A percentile compares a stretch with the other conserved stretches of the same genome.
phyloP scores from a whole-genome alignment of 2,888 invertebrate species.

The Hypsopygia costalis region DNA sequence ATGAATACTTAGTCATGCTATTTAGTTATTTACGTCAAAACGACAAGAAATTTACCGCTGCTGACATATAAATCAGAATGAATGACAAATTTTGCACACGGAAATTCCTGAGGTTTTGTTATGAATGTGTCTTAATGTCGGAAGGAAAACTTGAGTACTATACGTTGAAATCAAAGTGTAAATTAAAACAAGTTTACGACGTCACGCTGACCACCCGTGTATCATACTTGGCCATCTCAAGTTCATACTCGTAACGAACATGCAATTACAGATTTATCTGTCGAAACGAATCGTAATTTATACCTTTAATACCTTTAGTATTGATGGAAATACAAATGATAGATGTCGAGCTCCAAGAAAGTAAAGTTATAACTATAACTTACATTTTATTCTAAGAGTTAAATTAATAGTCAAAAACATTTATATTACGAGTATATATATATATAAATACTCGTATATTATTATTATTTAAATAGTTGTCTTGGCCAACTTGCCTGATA shows the following conservation, averaged over 20 bases:
- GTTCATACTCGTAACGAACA: background rate
- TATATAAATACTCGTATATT: no score
- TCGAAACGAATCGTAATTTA: background rate
- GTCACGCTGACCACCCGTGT: background rate
- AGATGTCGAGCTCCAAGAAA: no score
- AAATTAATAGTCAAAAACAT: no score
- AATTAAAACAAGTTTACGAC: background rate
- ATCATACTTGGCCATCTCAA: background rate
- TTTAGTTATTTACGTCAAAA: background rate
- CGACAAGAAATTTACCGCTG: background rate
- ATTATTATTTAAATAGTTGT: no score
- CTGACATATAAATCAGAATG: background rate
- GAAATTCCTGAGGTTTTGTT: background rate
- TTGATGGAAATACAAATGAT: background rate
- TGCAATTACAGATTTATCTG: constrained; percentile 1
- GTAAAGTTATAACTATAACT: no score
- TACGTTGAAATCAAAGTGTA: background rate
- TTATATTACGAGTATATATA: no score
- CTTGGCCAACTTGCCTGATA: no score
- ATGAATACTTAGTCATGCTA: no score
- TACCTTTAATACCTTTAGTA: no score
- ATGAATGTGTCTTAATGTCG: no score
- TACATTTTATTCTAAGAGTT: no score
- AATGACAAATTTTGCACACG: background rate
- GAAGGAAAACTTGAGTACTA: no score